phyloP scores from a whole-genome alignment of 2,888 invertebrate species.

The Conus canariensis region DNA sequence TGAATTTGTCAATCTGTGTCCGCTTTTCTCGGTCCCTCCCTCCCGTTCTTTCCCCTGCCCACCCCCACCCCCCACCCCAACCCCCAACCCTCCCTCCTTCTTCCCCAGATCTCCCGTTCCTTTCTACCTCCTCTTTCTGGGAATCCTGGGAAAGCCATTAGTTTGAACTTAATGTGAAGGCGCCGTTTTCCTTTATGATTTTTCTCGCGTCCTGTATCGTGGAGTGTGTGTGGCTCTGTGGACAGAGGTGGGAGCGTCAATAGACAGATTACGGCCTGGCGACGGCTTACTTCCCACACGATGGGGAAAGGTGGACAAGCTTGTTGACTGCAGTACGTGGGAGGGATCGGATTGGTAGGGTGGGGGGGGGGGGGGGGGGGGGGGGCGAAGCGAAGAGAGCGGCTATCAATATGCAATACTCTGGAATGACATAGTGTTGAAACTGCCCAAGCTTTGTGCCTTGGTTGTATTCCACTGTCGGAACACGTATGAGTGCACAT shows the following conservation, averaged over 20 bases:
- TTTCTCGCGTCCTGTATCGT: neutral
- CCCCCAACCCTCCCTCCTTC: neutral
- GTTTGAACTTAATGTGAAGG: conserved; percentile 11
- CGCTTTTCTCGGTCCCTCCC: neutral
- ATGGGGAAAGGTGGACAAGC: neutral
- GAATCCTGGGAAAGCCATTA: conserved; percentile 8
- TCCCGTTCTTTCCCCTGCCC: too few species aligned
- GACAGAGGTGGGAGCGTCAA: neutral
- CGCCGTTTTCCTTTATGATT: conserved; percentile 19
- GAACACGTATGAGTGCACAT: neutral
- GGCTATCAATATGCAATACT: conserved; percentile 4
- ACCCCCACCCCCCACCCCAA: neutral
- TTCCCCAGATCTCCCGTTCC: neutral
- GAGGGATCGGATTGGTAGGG: neutral
- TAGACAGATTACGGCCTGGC: neutral
- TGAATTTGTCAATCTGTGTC: conserved; percentile 24
- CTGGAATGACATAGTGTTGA: neutral
- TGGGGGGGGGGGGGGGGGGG: neutral
- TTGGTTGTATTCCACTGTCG: too few species aligned
- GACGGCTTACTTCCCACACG: too few species aligned
- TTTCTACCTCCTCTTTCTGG: neutral
- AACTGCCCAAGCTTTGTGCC: too few species aligned
- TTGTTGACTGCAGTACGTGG: neutral
- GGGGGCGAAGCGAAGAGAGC: neutral
- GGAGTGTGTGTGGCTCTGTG: conserved; percentile 9